Evolutionary conservation across 2,797 vertebrate genomes (phyloP).

Genomic region (Podarcis siculus): DNA sequence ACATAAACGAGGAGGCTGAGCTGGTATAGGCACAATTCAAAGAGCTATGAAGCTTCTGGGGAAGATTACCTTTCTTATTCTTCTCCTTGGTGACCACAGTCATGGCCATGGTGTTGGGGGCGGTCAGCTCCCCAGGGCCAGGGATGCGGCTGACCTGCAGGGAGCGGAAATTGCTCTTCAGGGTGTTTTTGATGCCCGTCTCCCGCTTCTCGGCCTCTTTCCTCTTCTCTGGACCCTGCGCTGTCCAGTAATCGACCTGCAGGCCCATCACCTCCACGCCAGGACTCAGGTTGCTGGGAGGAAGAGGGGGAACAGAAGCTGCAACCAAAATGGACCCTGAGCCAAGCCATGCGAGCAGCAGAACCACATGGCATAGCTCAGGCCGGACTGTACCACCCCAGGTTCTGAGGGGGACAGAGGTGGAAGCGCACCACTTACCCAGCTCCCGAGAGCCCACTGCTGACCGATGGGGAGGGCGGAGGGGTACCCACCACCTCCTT

Average conservation of each 20-base stretch:
- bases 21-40: no score
- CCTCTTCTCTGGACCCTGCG: conserved; percentile 87
- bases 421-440: conserved; percentile 79
- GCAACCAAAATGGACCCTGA: background rate
- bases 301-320: background rate
- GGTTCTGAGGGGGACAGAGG: background rate
- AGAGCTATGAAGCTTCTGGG: background rate
- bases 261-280: conserved; percentile 95
- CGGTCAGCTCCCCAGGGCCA: conserved; percentile 77
- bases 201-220: conserved; percentile 92
- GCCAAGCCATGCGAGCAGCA: background rate
- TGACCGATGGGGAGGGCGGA: conserved; percentile 92
- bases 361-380: background rate
- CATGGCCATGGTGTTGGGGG: conserved; percentile 92
- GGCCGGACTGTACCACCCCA: background rate
- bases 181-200: conserved; percentile 92
- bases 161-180: conserved; percentile 96
- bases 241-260: conserved; percentile 98
- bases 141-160: conserved; percentile 94
- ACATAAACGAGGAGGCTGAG: no score
- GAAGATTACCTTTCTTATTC: conserved; percentile 93
- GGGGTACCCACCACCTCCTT: conserved; percentile 90
- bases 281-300: conserved; percentile 83
- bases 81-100: conserved; percentile 99
- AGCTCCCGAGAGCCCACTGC: conserved; percentile 82